Base-by-base conservation (phyloP, 2,888 invertebrate genomes). In the Dexiosoma caninum region DNA sequence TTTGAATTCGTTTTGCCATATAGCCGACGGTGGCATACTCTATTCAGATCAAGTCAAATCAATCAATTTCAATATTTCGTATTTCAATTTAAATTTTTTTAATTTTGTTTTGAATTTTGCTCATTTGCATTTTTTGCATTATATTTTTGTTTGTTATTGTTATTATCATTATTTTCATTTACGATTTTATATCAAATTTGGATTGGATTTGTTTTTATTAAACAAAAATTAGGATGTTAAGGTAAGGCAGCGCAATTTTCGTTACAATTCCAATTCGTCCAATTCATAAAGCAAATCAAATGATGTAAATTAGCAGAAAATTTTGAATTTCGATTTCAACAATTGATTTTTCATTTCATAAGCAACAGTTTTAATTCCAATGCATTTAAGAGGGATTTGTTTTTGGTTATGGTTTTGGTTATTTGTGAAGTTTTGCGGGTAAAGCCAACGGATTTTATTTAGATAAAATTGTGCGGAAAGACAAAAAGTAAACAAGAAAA, bases 1-100 rank as follows among this genome's bases (percentile, higher is more conserved):
- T 97, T 91, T 97, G 97, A 91, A 98, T 96, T 91, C 97, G 93
- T 92, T 98, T 98, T 85, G 97, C 97, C 95, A 98, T 96, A 92
- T 98, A 98, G 85, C 98, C 98, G 86, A 98, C 98, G 84, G 98
- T 96, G 84, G 98, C 98, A 91, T 98, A 98, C 92, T 98, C 98
- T 97, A 93, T 84, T 85, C 64, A 82, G 75, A 78, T 78, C 70
- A 78, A 78, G 64, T 78, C 77, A 78, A 78, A 71, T 78, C 70
- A 78, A 78, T 78, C 70, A 78, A 78, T 78, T 69, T 79, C 37
- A n/a, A 70, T 72, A 23, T 78, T 40, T 66, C 46, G 70, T 75
- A n/a, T 77, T 77, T 70, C 44, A 69, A 62, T 70, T 77, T 70
- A 40, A 76, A 16, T 55, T 30, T 55, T 44, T 30, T 57, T 30